Base-by-base conservation (phyloP, 2,888 invertebrate genomes). In the Nycteola revayana region DNA sequence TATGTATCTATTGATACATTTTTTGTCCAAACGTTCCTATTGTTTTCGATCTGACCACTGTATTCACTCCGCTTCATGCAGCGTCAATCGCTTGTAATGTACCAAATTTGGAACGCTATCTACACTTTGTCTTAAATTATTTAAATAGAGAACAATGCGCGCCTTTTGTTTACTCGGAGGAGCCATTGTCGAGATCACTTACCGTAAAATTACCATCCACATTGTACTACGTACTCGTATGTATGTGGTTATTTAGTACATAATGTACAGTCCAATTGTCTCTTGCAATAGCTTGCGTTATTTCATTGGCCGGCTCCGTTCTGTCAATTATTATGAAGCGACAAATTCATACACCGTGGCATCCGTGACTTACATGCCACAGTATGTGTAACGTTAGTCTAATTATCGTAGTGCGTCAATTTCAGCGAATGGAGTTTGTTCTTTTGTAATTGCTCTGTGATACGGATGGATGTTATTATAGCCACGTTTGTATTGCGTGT, bases 161-260 rank as follows among this genome's bases (percentile, higher is more conserved):
- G 58, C 65, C 73, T 76, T 75, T 75, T 77, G 75, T 76, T 75
- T 72, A 70, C 72, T 64, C 59, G 69, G 64, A 75, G 71, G 66
- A 64, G 62, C 77, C 67, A 83, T 82, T 83, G 78, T 77, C 67
- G 67, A 60, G 70, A 57, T 68, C 77, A 75, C 66, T 64, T 72
- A 81, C 82, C 75, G 83, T 78, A 84, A 84, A 84, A 84, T 84
- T 84, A 77, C 80, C 65, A 60, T 58, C 67, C 66, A 64, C 49
- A 50, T 52, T 64, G 50, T 55, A 21, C 4, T 21, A 40, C 30
- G 23, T 21, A 28, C 42, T 49, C 3, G n/a, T 7, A 21, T 21
- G 7, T n/a, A 3, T 5, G 21, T 21, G n/a, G 7, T 5, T 14
- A 14, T 5, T 2, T 14, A 51, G 37, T 54, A 62, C 36, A 54